Base-by-base conservation (phyloP, 2,113 vertebrate species). In the Caretta caretta region DNA sequence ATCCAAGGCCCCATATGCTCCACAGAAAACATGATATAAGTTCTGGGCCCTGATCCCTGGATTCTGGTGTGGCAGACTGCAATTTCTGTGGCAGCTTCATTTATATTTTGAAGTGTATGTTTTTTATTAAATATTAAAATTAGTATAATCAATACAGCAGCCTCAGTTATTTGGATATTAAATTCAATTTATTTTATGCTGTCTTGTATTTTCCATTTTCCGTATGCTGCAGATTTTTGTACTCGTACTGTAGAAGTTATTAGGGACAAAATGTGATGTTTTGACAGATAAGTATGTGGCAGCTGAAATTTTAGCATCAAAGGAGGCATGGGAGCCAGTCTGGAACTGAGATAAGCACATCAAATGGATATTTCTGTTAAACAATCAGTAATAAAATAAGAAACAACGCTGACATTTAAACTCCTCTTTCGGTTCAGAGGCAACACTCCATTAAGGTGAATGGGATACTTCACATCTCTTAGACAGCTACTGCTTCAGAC, bases 391-490 rank as follows among this genome's bases (percentile, higher is more conserved):
- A 76, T 24, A 6, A 89, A 42, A 81, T 19, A 31, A 1, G 51
- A 22, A 89, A 72, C 35, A 86, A 35, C 24, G 13, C 42, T 92
- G 48, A 35, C 42, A 84, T 69, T 91, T 19, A 82, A 90, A 89
- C 1, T 42, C 65, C 35, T 72, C 17, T 38, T 72, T 72, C 35
- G 5, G n/a, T 19, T 72, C 35, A 20, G 65, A 72, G 59, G 35
- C 22, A 72, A 72, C n/a, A 72, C n/a, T 31, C 29, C 19, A 20
- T n/a, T 72, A n/a, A 72, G 72, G 42, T 10, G 7, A 42, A 6
- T 8, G 59, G 0, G 0, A 0, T 54, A 48, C 50, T 82, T 90
- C 86, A 65, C 20, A 14, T 48, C 27, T 88, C 57, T 84, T 42
- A 92, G 3, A 56, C 56, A 53, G 48, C 22, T 48, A 92, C 79